These are phyloP conservation scores for Dryococelus australis DNA, from an alignment of 2,888 invertebrate species.

Conservation along the genomic window DNA sequence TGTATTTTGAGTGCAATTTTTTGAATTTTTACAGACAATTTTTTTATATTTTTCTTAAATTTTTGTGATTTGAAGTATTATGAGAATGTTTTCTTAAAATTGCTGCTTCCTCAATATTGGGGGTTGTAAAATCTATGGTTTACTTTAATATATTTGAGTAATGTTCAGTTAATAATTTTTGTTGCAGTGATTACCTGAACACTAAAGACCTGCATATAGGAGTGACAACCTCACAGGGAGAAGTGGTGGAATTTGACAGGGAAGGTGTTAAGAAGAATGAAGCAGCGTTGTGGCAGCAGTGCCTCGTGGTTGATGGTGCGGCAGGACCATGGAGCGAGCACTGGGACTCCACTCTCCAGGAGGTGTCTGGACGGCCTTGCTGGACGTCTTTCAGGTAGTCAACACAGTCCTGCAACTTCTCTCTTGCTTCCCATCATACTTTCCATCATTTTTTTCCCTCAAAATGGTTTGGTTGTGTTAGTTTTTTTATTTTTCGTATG, in stretches of 20 bases:
- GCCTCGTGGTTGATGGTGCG: constrained; percentile 62
- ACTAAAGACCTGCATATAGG: constrained; percentile 90
- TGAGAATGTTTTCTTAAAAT: too few species aligned
- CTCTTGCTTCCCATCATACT: too few species aligned
- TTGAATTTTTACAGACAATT: too few species aligned
- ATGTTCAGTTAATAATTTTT: neutral
- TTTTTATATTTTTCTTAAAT: too few species aligned
- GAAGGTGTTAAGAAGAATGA: constrained; percentile 67
- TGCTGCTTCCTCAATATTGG: too few species aligned
- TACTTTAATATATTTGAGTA: too few species aligned
- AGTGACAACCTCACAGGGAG: constrained; percentile 81
- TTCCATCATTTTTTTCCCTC: neutral
- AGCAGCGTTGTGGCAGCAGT: constrained; percentile 60
- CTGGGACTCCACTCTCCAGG: constrained; percentile 74
- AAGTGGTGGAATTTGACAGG: constrained; percentile 85
- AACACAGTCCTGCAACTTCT: neutral
- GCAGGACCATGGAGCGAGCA: constrained; percentile 71
- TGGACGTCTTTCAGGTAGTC: constrained; percentile 55
- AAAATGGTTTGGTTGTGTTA: neutral
- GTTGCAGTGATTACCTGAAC: constrained; percentile 80
- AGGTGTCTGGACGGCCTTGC: constrained; percentile 60
- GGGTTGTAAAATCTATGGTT: too few species aligned
- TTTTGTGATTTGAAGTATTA: too few species aligned
- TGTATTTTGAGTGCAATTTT: too few species aligned
- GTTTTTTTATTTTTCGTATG: neutral